Evolutionary conservation across 2,797 vertebrate genomes (phyloP), one percentile per base, ranked within the genome.

Genomic region (Orientallactaga sibirica): DNA sequence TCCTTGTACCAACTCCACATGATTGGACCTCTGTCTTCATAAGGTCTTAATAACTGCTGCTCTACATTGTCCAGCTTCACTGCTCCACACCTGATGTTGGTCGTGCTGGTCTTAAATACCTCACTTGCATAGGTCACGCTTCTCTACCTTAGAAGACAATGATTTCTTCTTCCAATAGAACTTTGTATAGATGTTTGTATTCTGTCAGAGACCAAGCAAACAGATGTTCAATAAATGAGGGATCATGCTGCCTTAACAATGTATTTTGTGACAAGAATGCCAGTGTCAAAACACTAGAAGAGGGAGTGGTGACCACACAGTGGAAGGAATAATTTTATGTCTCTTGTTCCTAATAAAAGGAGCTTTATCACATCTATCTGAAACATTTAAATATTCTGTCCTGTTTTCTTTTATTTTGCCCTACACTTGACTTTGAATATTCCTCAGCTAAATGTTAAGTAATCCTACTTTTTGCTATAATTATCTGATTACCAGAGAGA

Each of bases 401-500:
- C 75, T 86, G 52, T 71, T 95, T 91, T 33, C 43, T 62, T 75
- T 86, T 41, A 92, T 88, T 86, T 84, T 92, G 7, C 20, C 62
- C 66, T 41, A 67, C 5, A 66, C 12, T 80, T 94, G 78, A 94
- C 86, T 87, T 95, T 58, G 71, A 81, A 87, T 64, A 79, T 68
- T 20, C 55, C 55, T 87, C 62, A 90, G 68, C 61, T 87, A 64
- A 87, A n/a, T 87, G 91, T 87, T 92, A 76, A 87, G 61, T 27
- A 91, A 92, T 10, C n/a, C 61, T 79, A 77, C 25, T n/a, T 37
- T 95, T 96, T 61, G 79, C 76, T 86, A 58, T 82, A 93, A 92
- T 95, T 91, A 85, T 52, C 71, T 95, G 77, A 95, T 94, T 96
- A 81, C 67, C 80, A 91, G 25, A 86, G 19, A 95, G 83, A 93